Conservation (phyloP, 1,140 invertebrate genomes). For the Bombus affinis region DNA sequence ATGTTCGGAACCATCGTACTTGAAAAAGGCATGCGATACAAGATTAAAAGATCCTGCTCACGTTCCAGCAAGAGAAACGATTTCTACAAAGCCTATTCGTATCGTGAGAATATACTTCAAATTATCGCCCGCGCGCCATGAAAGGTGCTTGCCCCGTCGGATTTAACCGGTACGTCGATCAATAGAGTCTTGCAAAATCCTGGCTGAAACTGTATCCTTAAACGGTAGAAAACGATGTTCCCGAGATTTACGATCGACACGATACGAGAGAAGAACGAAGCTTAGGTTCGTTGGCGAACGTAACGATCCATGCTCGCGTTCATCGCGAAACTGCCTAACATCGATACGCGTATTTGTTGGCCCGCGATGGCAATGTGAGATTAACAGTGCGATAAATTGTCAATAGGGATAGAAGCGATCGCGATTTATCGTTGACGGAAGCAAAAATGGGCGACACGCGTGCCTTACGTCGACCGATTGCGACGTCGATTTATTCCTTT, state of each 20-base stretch:
- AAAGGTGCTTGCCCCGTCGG: conserved; percentile 17
- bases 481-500: conserved; percentile 9
- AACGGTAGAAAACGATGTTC: conserved; percentile 36
- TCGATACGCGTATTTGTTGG: background rate
- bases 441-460: conserved; percentile 29
- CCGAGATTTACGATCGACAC: conserved; percentile 39
- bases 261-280: background rate
- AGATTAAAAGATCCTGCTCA: conserved; percentile 4
- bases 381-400: conserved; percentile 45
- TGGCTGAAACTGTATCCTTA: background rate
- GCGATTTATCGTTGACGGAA: conserved; percentile 39
- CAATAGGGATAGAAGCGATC: conserved; percentile 16
- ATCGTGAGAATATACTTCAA: conserved; percentile 48
- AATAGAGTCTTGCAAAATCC: background rate
- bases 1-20: too few relatives aligned
- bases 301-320: conserved; percentile 22
- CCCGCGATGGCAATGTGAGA: background rate
- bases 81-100: background rate
- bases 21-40: background rate
- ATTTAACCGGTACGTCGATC: conserved; percentile 15
- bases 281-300: conserved; percentile 5
- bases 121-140: conserved; percentile 26
- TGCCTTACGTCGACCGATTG: conserved; percentile 6
- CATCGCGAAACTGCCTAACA: background rate
- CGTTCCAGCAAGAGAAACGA: background rate